Evolutionary conservation across 2,797 vertebrate genomes (phyloP).

Genomic region (Periparus ater): DNA sequence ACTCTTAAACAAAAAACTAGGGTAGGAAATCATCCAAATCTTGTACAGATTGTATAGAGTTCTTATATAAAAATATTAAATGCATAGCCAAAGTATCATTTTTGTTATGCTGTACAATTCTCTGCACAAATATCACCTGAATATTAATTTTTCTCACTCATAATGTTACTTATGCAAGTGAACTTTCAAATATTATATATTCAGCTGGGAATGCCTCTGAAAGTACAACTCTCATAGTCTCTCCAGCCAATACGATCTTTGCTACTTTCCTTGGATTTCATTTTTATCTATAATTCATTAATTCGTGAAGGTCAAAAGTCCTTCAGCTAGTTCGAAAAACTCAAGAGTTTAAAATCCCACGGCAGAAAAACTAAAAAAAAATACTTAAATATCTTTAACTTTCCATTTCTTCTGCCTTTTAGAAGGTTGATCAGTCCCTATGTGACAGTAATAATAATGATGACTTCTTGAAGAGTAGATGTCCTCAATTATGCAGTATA

Average conservation of each 20-base stretch:
- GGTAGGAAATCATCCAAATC: not conserved
- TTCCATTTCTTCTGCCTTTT: not conserved
- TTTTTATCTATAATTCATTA: constrained; percentile 47
- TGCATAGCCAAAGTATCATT: not conserved
- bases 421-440: not conserved
- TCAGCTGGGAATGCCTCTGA: not conserved
- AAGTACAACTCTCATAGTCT: not conserved
- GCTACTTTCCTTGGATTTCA: not conserved
- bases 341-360: constrained; percentile 16
- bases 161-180: not conserved
- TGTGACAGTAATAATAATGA: constrained; percentile 39
- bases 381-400: not conserved
- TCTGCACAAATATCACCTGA: not conserved
- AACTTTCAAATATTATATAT: not conserved
- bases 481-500: constrained; percentile 11
- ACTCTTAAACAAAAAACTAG: not conserved
- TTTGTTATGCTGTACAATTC: not conserved
- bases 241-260: not conserved
- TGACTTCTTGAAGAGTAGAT: not conserved
- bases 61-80: not conserved
- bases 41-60: not conserved
- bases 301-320: constrained; percentile 26
- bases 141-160: not conserved
- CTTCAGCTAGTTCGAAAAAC: not conserved
- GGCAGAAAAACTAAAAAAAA: not conserved